These are phyloP conservation scores for Euplexia lucipara DNA, from an alignment of 2,888 invertebrate species.

Conservation along the genomic window DNA sequence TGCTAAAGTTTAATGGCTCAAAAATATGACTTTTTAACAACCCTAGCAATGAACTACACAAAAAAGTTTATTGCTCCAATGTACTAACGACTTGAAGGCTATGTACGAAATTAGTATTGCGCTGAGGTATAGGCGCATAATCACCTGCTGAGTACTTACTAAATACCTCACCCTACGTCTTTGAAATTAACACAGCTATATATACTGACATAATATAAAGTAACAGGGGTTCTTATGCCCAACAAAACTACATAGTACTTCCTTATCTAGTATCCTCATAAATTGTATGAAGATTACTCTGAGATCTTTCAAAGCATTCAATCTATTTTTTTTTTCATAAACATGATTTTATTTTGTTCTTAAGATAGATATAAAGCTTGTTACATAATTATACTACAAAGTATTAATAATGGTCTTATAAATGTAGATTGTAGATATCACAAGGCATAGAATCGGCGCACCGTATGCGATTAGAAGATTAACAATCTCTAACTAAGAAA, in stretches of 20 bases:
- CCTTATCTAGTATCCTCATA: constrained; percentile 16
- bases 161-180: constrained; percentile 20
- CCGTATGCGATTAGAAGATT: no score
- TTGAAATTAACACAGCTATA: neutral
- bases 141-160: constrained; percentile 38
- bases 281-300: neutral
- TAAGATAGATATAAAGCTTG: no score
- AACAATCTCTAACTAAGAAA: no score
- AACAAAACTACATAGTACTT: constrained; percentile 6
- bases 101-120: constrained; percentile 36
- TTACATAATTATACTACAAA: no score
- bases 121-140: constrained; percentile 10
- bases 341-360: no score
- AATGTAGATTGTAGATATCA: no score
- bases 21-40: constrained; percentile 8
- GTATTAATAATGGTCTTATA: no score
- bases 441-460: no score
- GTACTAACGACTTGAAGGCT: constrained; percentile 43
- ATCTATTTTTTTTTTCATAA: no score
- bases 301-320: no score
- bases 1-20: neutral
- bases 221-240: neutral
- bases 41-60: constrained; percentile 30
- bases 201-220: neutral
- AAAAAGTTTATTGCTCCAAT: constrained; percentile 42